These are phyloP conservation scores for Eolophus roseicapilla DNA, from an alignment of 2,113 vertebrate species.

Conservation along the genomic window DNA sequence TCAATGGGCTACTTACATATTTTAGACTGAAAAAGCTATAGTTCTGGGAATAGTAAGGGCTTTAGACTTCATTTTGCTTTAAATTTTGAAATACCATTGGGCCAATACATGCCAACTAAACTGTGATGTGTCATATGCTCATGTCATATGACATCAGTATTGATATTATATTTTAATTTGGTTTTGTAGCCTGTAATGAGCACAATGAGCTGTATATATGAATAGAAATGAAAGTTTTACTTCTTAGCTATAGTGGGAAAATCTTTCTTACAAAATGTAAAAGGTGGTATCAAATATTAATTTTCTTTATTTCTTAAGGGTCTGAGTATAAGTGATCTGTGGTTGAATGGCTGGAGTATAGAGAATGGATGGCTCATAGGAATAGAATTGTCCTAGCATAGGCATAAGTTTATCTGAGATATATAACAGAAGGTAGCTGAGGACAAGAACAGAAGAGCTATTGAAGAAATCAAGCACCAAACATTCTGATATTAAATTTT, in stretches of 20 bases:
- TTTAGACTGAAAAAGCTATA: not conserved
- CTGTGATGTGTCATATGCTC: not conserved
- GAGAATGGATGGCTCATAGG: not conserved
- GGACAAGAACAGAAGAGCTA: not conserved
- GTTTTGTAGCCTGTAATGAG: not conserved
- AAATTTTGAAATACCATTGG: not conserved
- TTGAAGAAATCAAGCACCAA: not conserved
- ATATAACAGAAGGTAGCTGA: not conserved
- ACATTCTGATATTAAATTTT: not conserved
- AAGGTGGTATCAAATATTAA: not conserved
- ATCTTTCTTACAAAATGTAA: not conserved
- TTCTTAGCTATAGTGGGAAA: not conserved
- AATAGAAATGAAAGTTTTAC: not conserved
- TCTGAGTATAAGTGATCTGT: not conserved
- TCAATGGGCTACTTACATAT: not conserved
- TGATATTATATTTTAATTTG: not conserved
- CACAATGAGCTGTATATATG: not conserved
- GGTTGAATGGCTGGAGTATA: not conserved
- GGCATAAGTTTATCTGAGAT: not conserved
- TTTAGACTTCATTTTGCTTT: not conserved
- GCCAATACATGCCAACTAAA: not conserved
- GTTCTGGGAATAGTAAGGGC: not conserved
- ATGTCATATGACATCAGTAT: not conserved
- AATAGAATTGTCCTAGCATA: not conserved
- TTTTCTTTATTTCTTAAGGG: not conserved